Conservation (phyloP, 2,797 vertebrate species). For the Danio tinwini region DNA sequence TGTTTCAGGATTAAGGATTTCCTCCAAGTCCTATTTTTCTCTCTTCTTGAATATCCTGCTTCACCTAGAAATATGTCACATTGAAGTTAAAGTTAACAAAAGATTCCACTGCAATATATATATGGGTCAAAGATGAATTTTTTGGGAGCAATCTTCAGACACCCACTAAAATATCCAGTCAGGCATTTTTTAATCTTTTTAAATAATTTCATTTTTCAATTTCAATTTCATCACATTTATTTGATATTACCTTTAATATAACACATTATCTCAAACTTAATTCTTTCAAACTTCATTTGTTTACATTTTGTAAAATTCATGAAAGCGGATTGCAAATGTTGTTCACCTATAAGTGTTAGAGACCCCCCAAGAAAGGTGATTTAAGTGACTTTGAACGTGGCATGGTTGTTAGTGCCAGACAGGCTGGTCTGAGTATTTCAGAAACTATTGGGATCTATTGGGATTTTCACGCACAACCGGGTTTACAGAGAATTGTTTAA, state of each 20-base stretch:
- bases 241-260: neutral
- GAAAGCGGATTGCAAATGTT: neutral
- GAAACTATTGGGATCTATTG: too few species aligned
- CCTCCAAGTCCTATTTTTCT: slow-evolving; percentile 9
- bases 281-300: neutral
- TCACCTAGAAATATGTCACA: slow-evolving; percentile 1
- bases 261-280: neutral
- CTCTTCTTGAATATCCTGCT: slow-evolving; percentile 24
- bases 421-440: too few species aligned
- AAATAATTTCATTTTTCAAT: too few species aligned
- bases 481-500: too few species aligned
- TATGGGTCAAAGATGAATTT: neutral
- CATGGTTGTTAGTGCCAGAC: too few species aligned
- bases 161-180: too few species aligned
- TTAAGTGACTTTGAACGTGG: too few species aligned
- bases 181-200: too few species aligned
- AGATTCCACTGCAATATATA: neutral
- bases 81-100: slow-evolving; percentile 8
- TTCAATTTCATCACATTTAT: neutral
- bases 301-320: neutral
- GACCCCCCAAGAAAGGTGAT: too few species aligned
- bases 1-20: neutral
- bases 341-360: neutral
- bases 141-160: too few species aligned
- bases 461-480: too few species aligned